Evolutionary conservation across 2,888 invertebrate genomes (phyloP), one percentile per base, ranked within the genome.

Genomic region (Cepaea hortensis): DNA sequence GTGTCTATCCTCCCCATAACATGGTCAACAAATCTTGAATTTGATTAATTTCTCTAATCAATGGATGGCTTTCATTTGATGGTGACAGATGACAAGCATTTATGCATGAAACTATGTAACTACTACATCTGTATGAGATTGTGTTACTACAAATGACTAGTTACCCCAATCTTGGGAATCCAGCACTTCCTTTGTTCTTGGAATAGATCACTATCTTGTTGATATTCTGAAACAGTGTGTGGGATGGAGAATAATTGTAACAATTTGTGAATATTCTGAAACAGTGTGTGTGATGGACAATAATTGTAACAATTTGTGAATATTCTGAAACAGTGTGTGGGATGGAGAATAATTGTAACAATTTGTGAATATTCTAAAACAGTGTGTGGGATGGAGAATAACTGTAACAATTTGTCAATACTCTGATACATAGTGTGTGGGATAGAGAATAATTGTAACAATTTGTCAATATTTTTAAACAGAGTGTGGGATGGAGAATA

Each of bases 201-300:
- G 94, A 93, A 92, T 94, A 94, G 6, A 93, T 91, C n/a, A 94
- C 92, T 89, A 94, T 94, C 88, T 94, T 94, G 89, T 93, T 94
- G 61, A 94, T 94, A 89, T 94, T 94, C 94, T 94, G 91, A 80
- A 92, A 91, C 23, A 79, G 15, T 35, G 18, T 20, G 5, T 68
- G n/a, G 18, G 18, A 68, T 15, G n/a, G 68, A 68, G n/a, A 18
- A 68, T 68, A 15, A 68, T 18, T n/a, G 6, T 18, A 68, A 68
- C 13, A 18, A 68, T n/a, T 20, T 9, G 68, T 11, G 4, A 6
- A 68, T 15, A 11, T 20, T 15, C 6, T 18, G 11, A 68, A 68
- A 68, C 13, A 20, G 15, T 68, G 68, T 20, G n/a, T 20, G 5
- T 0, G 5, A 68, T n/a, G n/a, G 35, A 68, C 4, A 35, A 68